Percentiles rank a stretch among this genome's conserved stretches.
Conservation (phyloP, 2,888 invertebrate species). For the Dione vanillae region DNA sequence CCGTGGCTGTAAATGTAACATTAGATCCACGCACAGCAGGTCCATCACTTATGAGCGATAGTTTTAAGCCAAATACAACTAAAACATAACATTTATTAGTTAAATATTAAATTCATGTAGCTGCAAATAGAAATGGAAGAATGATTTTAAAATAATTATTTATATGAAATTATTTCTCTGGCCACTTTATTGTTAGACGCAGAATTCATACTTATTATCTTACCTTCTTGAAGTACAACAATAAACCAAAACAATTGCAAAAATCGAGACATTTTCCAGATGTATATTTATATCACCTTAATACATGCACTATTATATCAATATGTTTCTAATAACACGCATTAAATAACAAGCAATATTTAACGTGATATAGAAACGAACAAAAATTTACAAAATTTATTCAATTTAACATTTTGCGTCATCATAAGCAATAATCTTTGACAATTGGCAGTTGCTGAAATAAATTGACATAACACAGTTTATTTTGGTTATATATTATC, state of each 20-base stretch:
- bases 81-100: not conserved
- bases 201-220: not conserved
- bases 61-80: constrained; percentile 60
- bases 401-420: constrained; percentile 55
- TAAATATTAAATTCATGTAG: too few relatives aligned
- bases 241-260: constrained; percentile 54
- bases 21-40: constrained; percentile 89
- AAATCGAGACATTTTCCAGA: constrained; percentile 57
- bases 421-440: constrained; percentile 42
- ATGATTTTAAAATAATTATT: not conserved
- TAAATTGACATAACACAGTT: not conserved
- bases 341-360: constrained; percentile 24
- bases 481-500: not conserved
- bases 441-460: constrained; percentile 2
- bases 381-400: constrained; percentile 38
- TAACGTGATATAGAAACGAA: not conserved
- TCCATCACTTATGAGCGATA: constrained; percentile 85
- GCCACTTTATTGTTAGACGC: not conserved
- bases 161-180: not conserved
- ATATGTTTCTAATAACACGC: constrained; percentile 18
- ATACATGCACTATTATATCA: not conserved
- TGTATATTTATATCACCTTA: not conserved
- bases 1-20: constrained; percentile 87
- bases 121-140: not conserved
- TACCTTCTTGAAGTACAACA: constrained; percentile 47